These are phyloP conservation scores for Drosophila ambigua DNA, from an alignment of 1,140 invertebrate species.

Conservation along the genomic window DNA sequence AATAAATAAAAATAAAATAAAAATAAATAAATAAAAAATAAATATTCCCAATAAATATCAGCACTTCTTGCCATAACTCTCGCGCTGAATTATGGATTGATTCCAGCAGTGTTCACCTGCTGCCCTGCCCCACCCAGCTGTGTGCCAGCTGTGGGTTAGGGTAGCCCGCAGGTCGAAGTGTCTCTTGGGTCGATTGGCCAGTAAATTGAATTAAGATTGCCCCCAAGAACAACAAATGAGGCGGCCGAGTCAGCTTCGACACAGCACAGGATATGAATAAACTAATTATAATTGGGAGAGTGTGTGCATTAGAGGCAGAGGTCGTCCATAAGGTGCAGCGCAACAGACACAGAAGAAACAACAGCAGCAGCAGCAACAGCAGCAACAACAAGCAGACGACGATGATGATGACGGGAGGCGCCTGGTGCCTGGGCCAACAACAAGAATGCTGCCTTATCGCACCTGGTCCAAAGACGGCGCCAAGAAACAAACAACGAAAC, in stretches of 20 bases:
- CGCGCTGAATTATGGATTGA: neutral
- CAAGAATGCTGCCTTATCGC: slow-evolving; percentile 78
- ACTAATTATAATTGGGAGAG: slow-evolving; percentile 75
- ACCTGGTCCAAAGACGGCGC: slow-evolving; percentile 73
- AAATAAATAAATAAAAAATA: too few relatives aligned
- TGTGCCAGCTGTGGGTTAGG: slow-evolving; percentile 5
- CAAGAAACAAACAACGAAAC: slow-evolving; percentile 51
- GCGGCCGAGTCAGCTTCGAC: slow-evolving; percentile 58
- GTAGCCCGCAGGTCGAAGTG: slow-evolving; percentile 38
- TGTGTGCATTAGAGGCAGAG: slow-evolving; percentile 49
- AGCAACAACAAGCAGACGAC: slow-evolving; percentile 1
- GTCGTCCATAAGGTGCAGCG: slow-evolving; percentile 21
- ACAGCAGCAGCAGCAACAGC: neutral
- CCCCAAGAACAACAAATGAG: slow-evolving; percentile 72
- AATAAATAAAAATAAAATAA: too few relatives aligned
- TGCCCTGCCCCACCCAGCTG: neutral
- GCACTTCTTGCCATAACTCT: neutral
- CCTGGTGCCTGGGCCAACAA: slow-evolving; percentile 42
- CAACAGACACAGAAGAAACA: neutral
- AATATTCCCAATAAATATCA: too few relatives aligned
- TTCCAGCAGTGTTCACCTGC: too few relatives aligned
- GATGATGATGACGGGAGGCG: slow-evolving; percentile 28
- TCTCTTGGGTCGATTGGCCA: slow-evolving; percentile 12
- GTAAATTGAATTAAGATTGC: slow-evolving; percentile 83
- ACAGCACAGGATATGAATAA: slow-evolving; percentile 81